A percentile compares a stretch with the other conserved stretches of the same genome.
Evolutionary conservation across 2,113 vertebrate genomes (phyloP).

Genomic region (Acrocephalus arundinaceus): DNA sequence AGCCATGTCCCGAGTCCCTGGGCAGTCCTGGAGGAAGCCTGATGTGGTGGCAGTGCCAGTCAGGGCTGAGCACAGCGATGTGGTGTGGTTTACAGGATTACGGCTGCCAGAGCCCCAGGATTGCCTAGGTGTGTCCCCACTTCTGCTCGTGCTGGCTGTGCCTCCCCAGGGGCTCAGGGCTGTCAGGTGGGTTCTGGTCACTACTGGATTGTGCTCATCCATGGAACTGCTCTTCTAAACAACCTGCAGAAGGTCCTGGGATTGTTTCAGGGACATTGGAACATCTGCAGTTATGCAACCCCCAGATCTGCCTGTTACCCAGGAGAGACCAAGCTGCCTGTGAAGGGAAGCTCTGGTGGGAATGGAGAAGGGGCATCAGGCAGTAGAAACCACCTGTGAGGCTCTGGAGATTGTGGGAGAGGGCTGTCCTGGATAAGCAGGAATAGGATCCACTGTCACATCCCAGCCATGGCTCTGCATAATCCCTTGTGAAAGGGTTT

Average conservation of each 20-base stretch:
- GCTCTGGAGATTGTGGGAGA: not conserved
- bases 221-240: not conserved
- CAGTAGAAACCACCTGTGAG: not conserved
- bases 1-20: fast-evolving
- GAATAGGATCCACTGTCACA: not conserved
- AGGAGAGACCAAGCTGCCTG: not conserved
- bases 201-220: not conserved
- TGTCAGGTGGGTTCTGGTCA: not conserved
- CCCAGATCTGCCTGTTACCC: not conserved
- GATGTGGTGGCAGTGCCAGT: not conserved
- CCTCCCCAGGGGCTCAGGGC: not conserved
- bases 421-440: not conserved
- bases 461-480: not conserved
- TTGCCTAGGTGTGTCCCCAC: not conserved
- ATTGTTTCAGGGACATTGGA: not conserved
- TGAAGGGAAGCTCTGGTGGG: not conserved
- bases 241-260: not conserved
- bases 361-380: not conserved
- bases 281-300: not conserved
- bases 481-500: not conserved
- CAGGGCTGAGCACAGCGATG: not conserved
- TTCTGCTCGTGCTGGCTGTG: not conserved
- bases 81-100: not conserved
- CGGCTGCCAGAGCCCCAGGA: not conserved
- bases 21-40: not conserved